Base-by-base conservation (phyloP, 2,888 invertebrate genomes). In the Acrocyrtus sp. region DNA sequence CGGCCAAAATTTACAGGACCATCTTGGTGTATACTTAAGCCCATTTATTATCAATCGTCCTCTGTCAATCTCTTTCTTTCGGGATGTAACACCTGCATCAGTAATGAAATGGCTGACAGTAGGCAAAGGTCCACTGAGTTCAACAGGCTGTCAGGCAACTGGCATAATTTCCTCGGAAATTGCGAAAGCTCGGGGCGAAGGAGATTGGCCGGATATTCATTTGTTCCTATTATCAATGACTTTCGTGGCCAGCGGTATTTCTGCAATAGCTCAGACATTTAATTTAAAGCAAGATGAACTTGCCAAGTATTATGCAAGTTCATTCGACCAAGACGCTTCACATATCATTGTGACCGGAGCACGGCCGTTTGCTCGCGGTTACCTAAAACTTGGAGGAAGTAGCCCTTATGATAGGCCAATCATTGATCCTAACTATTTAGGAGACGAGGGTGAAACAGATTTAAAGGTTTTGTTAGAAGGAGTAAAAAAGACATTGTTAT, bases 381-480 rank as follows among this genome's bases (percentile, higher is more conserved):
- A 66, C 17, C 69, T 81, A 6, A 62, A 51, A 48, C 60, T 81
- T 3, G 69, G 62, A 0, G 75, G 74, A 8, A 58, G 21, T 10
- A 72, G 78, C 27, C 79, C 81, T 8, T 75, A 78, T 26, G 79
- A 75, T 10, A 34, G 26, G 19, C 72, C 63, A 10, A 12, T 78
- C 5, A 79, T 80, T 51, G 78, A 80, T 34, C 79, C 80, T 1
- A 77, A 77, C n/a, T 80, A 79, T 54, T 50, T 80, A 2, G 69
- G 73, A 19, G 75, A 75, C n/a, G 53, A 43, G 0, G 62, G 50
- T 21, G 67, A 74, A 19, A 56, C 61, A 2, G 80, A 80, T 27
- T 27, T 80, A 22, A 19, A 67, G 58, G 76, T 75, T 34, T 39
- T 79, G 8, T 8, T 75, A 29, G 79, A 80, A 45, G 80, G 75